Conservation (phyloP, 2,888 invertebrate species). For the Mesorhabditis spiculigera region DNA sequence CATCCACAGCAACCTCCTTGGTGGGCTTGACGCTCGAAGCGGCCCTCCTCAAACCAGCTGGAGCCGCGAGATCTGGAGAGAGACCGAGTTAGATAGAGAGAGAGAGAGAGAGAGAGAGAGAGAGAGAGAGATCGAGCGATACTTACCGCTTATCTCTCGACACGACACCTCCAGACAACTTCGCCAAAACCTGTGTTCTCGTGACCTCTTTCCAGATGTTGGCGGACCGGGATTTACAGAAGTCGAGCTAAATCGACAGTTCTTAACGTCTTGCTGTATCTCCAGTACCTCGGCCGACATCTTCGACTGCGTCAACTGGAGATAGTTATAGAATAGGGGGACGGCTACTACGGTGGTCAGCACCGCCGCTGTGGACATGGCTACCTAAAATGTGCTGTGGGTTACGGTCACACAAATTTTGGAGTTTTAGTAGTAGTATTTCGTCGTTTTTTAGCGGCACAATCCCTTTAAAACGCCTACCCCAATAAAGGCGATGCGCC, state of each 20-base stretch:
- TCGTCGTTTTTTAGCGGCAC: too few relatives aligned
- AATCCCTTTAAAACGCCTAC: too few relatives aligned
- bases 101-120: too few relatives aligned
- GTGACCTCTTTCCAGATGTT: slow-evolving; percentile 32
- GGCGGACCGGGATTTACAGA: slow-evolving; percentile 27
- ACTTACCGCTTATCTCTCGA: not conserved
- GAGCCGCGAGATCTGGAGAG: too few relatives aligned
- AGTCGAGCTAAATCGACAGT: slow-evolving; percentile 17
- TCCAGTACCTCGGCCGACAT: slow-evolving; percentile 27
- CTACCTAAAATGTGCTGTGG: slow-evolving; percentile 19
- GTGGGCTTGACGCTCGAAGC: not conserved
- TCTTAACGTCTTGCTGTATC: not conserved
- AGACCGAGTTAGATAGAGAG: too few relatives aligned
- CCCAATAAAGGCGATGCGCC: too few relatives aligned
- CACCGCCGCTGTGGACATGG: slow-evolving; percentile 28
- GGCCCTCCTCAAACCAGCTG: not conserved
- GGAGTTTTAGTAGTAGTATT: too few relatives aligned
- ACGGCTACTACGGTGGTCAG: slow-evolving; percentile 28
- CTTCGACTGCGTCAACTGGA: slow-evolving; percentile 35
- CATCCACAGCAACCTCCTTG: slow-evolving; percentile 41
- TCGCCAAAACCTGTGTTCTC: slow-evolving; percentile 26
- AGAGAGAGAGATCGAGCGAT: too few relatives aligned
- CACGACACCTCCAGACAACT: slow-evolving; percentile 21
- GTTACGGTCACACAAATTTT: too few relatives aligned
- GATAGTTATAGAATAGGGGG: slow-evolving; percentile 36